Conservation (phyloP, 2,797 vertebrate species). For the Lacerta agilis region DNA sequence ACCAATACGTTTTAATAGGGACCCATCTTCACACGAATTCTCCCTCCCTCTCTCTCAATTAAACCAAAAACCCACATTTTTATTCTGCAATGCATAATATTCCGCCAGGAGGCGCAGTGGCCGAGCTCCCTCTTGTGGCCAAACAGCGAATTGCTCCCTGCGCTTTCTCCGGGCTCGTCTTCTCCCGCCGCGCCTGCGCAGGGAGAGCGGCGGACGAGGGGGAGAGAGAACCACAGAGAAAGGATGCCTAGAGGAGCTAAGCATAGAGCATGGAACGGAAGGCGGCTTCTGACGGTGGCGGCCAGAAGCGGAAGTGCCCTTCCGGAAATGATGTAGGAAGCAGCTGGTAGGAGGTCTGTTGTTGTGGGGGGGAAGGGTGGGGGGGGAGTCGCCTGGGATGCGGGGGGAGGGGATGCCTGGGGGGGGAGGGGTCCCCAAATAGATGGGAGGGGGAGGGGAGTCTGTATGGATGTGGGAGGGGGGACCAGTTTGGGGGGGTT, state of each 20-base stretch:
- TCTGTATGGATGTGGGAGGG: accelerated
- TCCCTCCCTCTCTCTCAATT: no score
- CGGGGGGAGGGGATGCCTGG: no score
- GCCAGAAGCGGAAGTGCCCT: neutral
- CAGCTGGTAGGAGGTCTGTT: neutral
- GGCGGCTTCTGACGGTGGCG: neutral
- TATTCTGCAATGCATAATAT: no score
- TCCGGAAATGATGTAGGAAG: neutral
- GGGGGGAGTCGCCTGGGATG: neutral
- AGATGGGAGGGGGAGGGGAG: neutral
- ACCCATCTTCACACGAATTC: no score
- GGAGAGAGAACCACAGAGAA: neutral
- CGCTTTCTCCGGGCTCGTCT: neutral
- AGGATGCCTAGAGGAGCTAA: accelerated
- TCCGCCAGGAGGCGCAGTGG: no score
- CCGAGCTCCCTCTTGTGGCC: no score
- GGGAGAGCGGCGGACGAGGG: neutral
- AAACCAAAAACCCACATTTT: no score
- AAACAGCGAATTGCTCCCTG: no score
- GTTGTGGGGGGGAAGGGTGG: neutral
- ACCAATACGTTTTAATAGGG: no score
- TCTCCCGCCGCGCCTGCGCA: neutral
- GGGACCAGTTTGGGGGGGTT: neutral
- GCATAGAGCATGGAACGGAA: neutral
- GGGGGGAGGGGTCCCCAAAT: neutral